phyloP scores from a whole-genome alignment of 53 echinoderm and acorn worm genomes.

The Arbacia lixula region DNA sequence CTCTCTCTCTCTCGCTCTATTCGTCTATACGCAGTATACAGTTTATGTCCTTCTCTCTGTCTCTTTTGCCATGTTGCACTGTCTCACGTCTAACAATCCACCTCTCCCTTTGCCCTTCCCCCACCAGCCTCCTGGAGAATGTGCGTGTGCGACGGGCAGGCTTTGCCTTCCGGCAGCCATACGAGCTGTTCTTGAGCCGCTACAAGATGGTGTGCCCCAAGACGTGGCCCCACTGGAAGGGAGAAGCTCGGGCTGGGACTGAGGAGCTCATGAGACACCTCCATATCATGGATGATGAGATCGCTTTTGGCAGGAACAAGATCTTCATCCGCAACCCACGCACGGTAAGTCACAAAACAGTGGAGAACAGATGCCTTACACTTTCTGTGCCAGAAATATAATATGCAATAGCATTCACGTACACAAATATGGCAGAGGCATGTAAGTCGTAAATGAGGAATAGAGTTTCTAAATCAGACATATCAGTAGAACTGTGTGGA shows the following conservation, averaged over 20 bases:
- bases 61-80: no score
- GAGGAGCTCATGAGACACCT: conserved; percentile 74
- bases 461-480: no score
- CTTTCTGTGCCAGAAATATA: no score
- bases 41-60: no score
- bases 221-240: conserved; percentile 96
- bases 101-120: not conserved
- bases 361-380: no score
- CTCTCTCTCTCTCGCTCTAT: no score
- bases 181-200: conserved; percentile 77
- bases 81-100: no score
- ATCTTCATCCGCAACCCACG: conserved; percentile 91
- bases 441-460: no score
- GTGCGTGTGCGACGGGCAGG: conserved; percentile 92
- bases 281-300: conserved; percentile 73
- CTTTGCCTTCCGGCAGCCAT: conserved; percentile 93
- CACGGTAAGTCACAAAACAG: conserved; percentile 78
- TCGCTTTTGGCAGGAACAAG: conserved; percentile 83
- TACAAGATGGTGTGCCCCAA: conserved; percentile 97
- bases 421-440: no score
- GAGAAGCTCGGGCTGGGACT: conserved; percentile 71
- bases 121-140: conserved; percentile 85
- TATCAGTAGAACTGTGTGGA: no score
- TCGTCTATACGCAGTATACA: no score
- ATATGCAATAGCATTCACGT: no score